Evolutionary conservation across 2,113 vertebrate genomes (phyloP).

Genomic region (Panthera uncia): DNA sequence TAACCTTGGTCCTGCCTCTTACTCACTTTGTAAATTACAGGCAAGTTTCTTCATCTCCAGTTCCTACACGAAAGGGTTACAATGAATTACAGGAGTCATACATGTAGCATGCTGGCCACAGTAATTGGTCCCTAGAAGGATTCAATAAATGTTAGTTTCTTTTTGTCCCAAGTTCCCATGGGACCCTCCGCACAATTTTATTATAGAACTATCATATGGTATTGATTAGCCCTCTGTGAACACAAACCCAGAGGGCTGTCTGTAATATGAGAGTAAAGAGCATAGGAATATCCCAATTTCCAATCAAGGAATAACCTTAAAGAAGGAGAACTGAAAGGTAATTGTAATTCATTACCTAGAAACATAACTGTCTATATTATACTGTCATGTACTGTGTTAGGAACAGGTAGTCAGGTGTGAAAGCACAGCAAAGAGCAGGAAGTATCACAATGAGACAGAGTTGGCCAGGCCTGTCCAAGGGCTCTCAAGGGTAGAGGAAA

Average conservation of each 20-base stretch:
- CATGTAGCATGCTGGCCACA: background rate
- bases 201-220: background rate
- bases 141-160: background rate
- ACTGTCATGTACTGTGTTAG: background rate
- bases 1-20: slow-evolving; percentile 15
- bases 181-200: background rate
- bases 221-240: background rate
- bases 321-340: background rate
- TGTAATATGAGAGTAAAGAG: background rate
- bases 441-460: background rate
- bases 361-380: background rate
- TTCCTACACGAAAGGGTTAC: background rate
- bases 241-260: background rate
- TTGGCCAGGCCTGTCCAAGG: background rate
- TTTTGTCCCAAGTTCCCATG: background rate
- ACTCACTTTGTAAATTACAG: background rate
- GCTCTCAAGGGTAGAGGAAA: background rate
- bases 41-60: slow-evolving; percentile 46
- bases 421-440: background rate
- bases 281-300: background rate
- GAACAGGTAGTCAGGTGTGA: background rate
- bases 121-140: background rate
- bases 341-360: background rate
- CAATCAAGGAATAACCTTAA: background rate
- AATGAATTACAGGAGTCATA: slow-evolving; percentile 30